Percentiles rank a stretch among this genome's conserved stretches.
These are phyloP conservation scores for Eriosoma lanigerum DNA, from an alignment of 1,140 invertebrate species.

Conservation along the genomic window DNA sequence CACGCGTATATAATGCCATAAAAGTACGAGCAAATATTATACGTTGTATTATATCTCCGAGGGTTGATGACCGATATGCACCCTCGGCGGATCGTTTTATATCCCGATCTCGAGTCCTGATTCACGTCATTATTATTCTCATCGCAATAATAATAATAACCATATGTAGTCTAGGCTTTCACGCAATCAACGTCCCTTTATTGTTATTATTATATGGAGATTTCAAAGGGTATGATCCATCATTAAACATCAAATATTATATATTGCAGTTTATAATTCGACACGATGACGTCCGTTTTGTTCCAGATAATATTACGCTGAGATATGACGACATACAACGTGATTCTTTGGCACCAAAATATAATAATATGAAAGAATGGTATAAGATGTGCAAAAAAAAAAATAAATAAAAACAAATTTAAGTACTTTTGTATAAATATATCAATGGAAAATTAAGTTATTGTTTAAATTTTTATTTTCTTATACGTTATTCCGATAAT, in stretches of 20 bases:
- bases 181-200: slow-evolving; percentile 24
- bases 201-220: background rate
- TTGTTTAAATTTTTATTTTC: too few species aligned
- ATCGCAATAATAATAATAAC: background rate
- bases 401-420: too few species aligned
- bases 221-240: slow-evolving; percentile 53
- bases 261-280: too few species aligned
- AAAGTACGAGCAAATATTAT: background rate
- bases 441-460: too few species aligned
- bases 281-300: too few species aligned
- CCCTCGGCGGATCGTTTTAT: background rate
- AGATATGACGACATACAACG: too few species aligned
- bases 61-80: slow-evolving; percentile 15
- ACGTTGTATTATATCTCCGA: background rate
- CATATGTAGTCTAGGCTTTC: background rate
- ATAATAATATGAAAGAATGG: too few species aligned
- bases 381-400: too few species aligned
- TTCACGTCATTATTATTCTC: background rate
- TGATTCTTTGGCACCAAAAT: too few species aligned
- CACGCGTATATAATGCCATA: background rate
- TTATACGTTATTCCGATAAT: too few species aligned
- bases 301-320: too few species aligned
- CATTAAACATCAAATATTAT: background rate
- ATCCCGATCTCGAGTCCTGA: background rate
- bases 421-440: too few species aligned